These are phyloP conservation scores for Lathamus discolor DNA, from an alignment of 2,113 vertebrate genomes.

Conservation along the genomic window DNA sequence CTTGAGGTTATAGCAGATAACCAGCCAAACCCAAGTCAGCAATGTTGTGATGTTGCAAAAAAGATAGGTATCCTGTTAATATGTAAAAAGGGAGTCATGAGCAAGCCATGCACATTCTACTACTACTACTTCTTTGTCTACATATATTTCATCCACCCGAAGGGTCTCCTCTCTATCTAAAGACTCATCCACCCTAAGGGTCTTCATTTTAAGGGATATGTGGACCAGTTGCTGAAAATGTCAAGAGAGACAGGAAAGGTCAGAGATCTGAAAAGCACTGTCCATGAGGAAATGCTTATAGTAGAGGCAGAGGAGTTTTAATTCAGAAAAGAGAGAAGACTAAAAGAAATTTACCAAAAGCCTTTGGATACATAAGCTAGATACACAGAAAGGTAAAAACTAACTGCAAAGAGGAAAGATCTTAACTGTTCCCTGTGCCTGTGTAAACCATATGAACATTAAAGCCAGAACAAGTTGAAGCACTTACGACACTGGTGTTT, in stretches of 20 bases:
- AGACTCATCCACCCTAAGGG: not conserved
- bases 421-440: not conserved
- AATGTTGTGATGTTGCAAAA: not conserved
- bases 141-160: not conserved
- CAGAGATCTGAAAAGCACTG: not conserved
- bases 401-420: not conserved
- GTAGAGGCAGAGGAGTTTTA: not conserved
- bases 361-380: not conserved
- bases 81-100: not conserved
- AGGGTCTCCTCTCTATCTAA: not conserved
- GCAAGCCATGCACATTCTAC: not conserved
- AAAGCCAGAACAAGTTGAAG: not conserved
- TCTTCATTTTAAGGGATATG: not conserved
- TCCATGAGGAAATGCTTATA: not conserved
- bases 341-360: not conserved
- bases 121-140: not conserved
- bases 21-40: not conserved
- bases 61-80: not conserved
- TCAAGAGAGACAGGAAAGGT: not conserved
- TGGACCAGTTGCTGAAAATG: not conserved
- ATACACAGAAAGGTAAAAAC: not conserved
- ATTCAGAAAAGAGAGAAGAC: not conserved
- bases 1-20: not conserved
- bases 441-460: not conserved
- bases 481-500: not conserved